A percentile compares a stretch with the other conserved stretches of the same genome.
Conservation (phyloP, 2,888 invertebrate species). For the Andricus curvator region DNA sequence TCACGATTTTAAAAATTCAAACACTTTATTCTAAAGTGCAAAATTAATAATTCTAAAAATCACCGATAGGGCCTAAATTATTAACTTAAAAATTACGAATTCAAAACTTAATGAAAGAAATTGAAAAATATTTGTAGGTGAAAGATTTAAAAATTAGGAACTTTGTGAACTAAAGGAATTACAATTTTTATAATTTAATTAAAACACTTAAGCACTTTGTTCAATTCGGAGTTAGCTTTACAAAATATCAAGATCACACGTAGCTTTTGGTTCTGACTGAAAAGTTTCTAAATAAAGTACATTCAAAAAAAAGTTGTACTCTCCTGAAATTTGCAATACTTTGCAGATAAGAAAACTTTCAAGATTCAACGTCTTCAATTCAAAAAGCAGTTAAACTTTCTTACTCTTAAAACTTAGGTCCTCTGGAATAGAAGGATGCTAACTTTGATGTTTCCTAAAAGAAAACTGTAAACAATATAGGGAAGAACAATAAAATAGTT, state of each 20-base stretch:
- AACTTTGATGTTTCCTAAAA: background rate
- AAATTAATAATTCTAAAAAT: too few relatives aligned
- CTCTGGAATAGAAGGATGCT: constrained; percentile 3
- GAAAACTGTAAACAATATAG: background rate
- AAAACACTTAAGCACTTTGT: background rate
- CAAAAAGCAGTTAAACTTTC: constrained; percentile 16
- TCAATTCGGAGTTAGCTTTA: background rate
- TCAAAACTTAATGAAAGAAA: too few relatives aligned
- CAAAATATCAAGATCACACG: background rate
- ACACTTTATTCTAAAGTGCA: too few relatives aligned
- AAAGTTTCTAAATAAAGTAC: background rate
- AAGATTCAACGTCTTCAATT: constrained; percentile 9
- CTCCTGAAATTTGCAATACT: background rate
- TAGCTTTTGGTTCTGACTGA: background rate
- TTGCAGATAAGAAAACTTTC: constrained; percentile 10
- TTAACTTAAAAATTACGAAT: too few relatives aligned
- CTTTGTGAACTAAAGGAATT: too few relatives aligned
- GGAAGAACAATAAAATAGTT: too few relatives aligned
- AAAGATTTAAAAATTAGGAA: too few relatives aligned
- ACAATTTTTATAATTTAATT: too few relatives aligned
- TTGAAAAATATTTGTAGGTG: too few relatives aligned
- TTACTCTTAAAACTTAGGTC: constrained; percentile 11
- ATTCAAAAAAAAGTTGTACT: constrained; percentile 1
- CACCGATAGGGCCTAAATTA: too few relatives aligned
- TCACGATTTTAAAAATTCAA: too few relatives aligned